Evolutionary conservation across 2,797 vertebrate species (phyloP), one percentile per base, ranked within the genome.

Genomic region (Stomatorhinus walkeri): DNA sequence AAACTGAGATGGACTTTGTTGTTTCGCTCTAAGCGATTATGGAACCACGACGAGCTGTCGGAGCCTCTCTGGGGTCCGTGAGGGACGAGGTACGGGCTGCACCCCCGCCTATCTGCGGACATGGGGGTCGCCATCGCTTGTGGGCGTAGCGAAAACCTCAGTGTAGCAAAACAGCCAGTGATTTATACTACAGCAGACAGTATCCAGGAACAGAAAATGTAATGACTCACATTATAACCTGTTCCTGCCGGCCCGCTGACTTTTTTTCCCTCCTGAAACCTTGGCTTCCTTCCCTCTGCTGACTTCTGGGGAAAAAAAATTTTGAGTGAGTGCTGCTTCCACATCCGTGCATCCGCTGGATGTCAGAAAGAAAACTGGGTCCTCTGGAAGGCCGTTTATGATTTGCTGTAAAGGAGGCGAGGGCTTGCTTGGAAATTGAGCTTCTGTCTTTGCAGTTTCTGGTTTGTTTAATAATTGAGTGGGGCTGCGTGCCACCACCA

Each of bases 221-320:
- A 81, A 88, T 81, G 76, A 54, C 48, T 48, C 46, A 49, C 49
- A 88, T 81, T 51, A 54, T 88, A 81, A 40, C 88, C 40, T 81
- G 68, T 88, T 56, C 56, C 48, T 54, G 88, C 51, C 54, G 4
- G 48, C 32, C 48, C 22, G 28, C 24, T 51, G 14, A n/a, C 16
- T n/a, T 52, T 54, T 40, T 32, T 19, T 52, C 4, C 56, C n/a
- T 22, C 43, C 22, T 22, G 22, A n/a, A 36, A 54, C 72, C 87
- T 81, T 36, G 54, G 54, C 86, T 43, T 68, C 40, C 56, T 24
- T 68, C 43, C 54, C 43, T 59, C 32, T 56, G 46, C 84, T 85
- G 84, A 85, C 48, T 85, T 54, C 19, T 61, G 54, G 19, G 54
- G 54, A 87, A 87, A 85, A 54, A 51, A 59, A 24, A 59, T 64